Evolutionary conservation across 2,888 invertebrate genomes (phyloP).

Genomic region (Cheiracanthium punctorium): DNA sequence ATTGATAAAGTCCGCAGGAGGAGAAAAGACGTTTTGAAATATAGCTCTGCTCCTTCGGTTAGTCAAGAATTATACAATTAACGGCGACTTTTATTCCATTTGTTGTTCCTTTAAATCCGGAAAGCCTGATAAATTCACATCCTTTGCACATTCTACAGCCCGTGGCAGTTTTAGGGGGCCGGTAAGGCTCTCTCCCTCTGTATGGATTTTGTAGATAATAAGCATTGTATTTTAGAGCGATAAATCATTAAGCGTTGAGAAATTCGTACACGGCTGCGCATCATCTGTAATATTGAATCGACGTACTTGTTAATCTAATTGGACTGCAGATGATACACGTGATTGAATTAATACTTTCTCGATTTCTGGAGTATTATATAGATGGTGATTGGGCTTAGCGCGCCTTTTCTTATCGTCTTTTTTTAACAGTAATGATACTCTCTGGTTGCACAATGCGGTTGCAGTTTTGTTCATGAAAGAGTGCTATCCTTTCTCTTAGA

Average conservation of each 20-base stretch:
- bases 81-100: neutral
- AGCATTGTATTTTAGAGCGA: neutral
- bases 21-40: neutral
- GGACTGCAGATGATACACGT: neutral
- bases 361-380: too few relatives aligned
- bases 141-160: neutral
- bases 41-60: neutral
- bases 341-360: neutral
- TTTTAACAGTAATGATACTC: too few relatives aligned
- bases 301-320: neutral
- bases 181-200: too few relatives aligned
- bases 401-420: too few relatives aligned
- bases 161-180: neutral
- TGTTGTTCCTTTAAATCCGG: neutral
- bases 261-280: neutral
- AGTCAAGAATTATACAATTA: neutral
- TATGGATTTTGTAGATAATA: conserved; percentile 5
- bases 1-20: neutral
- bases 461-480: too few relatives aligned
- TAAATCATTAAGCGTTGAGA: neutral
- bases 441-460: too few relatives aligned
- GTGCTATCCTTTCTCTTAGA: too few relatives aligned
- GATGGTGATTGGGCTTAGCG: too few relatives aligned
- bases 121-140: neutral
- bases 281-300: too few relatives aligned